Percentiles rank a stretch among this genome's conserved stretches.
phyloP scores from a whole-genome alignment of 1,140 invertebrate species.

The Forficula auricularia region DNA sequence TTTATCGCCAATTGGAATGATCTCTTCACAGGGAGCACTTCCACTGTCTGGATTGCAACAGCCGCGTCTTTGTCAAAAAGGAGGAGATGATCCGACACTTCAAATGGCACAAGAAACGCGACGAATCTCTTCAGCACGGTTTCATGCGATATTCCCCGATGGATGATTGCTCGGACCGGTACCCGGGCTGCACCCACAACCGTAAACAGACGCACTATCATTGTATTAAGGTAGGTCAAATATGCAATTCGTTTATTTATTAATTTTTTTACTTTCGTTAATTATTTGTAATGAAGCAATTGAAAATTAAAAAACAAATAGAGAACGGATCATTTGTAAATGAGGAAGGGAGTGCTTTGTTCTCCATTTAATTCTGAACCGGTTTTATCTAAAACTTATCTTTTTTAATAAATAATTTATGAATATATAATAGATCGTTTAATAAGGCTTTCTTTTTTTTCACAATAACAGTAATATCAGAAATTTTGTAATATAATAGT shows the following conservation, averaged over 20 bases:
- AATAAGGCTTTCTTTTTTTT: too few species aligned
- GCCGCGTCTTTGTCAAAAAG: slow-evolving; percentile 85
- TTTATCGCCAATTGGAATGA: background rate
- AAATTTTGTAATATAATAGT: too few species aligned
- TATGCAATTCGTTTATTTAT: too few species aligned
- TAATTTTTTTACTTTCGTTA: background rate
- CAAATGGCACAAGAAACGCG: slow-evolving; percentile 98
- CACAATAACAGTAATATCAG: too few species aligned
- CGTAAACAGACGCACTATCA: slow-evolving; percentile 96
- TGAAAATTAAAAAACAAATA: too few species aligned
- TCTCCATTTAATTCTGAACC: background rate
- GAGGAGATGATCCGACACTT: slow-evolving; percentile 98
- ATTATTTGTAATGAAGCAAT: background rate
- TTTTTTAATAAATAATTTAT: too few species aligned
- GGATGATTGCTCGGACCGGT: slow-evolving; percentile 74
- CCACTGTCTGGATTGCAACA: slow-evolving; percentile 82
- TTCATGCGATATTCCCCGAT: slow-evolving; percentile 87
- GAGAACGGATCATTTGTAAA: background rate
- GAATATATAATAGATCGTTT: too few species aligned
- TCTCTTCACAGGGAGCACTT: slow-evolving; percentile 65
- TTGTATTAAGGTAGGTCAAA: slow-evolving; percentile 58
- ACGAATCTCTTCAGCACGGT: slow-evolving; percentile 88
- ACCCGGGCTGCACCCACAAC: slow-evolving; percentile 75
- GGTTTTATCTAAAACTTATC: too few species aligned
- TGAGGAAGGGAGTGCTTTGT: background rate